These are phyloP conservation scores for Troides aeacus DNA, from an alignment of 2,888 invertebrate genomes.

Conservation along the genomic window DNA sequence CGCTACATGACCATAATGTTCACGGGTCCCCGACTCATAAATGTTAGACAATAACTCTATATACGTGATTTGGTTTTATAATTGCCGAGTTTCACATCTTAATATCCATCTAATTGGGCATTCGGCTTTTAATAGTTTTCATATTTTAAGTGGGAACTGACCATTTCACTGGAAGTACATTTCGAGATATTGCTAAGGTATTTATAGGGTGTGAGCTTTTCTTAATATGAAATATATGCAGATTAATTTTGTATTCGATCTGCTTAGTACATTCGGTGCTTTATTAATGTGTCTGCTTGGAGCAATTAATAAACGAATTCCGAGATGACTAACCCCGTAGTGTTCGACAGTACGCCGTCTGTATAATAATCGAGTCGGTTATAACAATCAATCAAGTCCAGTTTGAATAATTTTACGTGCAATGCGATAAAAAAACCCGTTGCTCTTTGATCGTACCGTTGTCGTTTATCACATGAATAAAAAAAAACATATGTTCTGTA, in stretches of 20 bases:
- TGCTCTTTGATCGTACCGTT: slow-evolving; percentile 26
- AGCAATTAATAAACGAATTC: slow-evolving; percentile 15
- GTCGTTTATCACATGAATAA: slow-evolving; percentile 6
- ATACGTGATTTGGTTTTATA: slow-evolving; percentile 68
- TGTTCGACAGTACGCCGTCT: slow-evolving; percentile 20
- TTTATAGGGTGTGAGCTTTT: too few relatives aligned
- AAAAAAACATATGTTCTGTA: slow-evolving; percentile 14
- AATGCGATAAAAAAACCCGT: slow-evolving; percentile 21
- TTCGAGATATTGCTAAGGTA: background rate
- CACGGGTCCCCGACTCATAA: slow-evolving; percentile 54
- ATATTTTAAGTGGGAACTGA: slow-evolving; percentile 29
- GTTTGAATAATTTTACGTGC: slow-evolving; percentile 20
- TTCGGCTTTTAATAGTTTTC: slow-evolving; percentile 35
- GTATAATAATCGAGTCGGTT: slow-evolving; percentile 21
- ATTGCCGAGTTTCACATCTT: slow-evolving; percentile 50
- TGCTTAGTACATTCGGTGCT: background rate
- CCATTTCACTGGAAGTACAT: slow-evolving; percentile 22
- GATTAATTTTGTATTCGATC: background rate
- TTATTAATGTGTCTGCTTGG: slow-evolving; percentile 7
- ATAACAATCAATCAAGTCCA: slow-evolving; percentile 23
- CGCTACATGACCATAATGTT: slow-evolving; percentile 65
- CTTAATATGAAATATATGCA: too few relatives aligned
- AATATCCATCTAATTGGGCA: slow-evolving; percentile 47
- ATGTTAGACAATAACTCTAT: slow-evolving; percentile 68
- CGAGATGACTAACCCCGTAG: slow-evolving; percentile 15